Evolutionary conservation across 2,797 vertebrate species (phyloP).

Genomic region (Sciurus carolinensis): DNA sequence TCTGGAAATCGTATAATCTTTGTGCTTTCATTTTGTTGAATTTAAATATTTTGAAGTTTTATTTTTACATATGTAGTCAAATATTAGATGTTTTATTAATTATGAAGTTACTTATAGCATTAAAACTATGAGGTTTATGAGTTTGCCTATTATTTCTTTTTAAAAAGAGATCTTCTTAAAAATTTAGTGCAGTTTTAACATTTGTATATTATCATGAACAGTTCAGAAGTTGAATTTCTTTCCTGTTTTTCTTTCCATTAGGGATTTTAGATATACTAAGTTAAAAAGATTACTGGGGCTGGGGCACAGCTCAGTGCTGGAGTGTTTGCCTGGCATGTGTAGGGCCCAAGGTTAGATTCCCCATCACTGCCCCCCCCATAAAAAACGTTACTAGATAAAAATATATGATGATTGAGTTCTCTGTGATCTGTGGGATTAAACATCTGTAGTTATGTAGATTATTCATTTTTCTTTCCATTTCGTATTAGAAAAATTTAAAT

Average conservation of each 20-base stretch:
- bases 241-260: slow-evolving; percentile 9
- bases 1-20: slow-evolving; percentile 15
- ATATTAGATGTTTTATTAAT: slow-evolving; percentile 56
- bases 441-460: not conserved
- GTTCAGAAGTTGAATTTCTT: not conserved
- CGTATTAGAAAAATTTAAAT: slow-evolving; percentile 53
- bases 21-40: slow-evolving; percentile 57
- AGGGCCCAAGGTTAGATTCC: no score
- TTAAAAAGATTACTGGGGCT: not conserved
- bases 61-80: slow-evolving; percentile 19
- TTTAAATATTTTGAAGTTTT: slow-evolving; percentile 11
- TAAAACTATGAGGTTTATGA: not conserved
- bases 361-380: no score
- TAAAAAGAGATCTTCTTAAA: slow-evolving; percentile 36
- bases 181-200: not conserved
- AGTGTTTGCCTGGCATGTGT: no score
- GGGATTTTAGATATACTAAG: not conserved
- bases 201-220: slow-evolving; percentile 2
- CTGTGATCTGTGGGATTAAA: slow-evolving; percentile 29
- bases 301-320: no score
- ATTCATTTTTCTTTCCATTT: slow-evolving; percentile 23
- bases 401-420: not conserved
- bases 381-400: not conserved
- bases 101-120: not conserved
- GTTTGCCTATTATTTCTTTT: slow-evolving; percentile 40